Conservation (phyloP, 2,888 invertebrate genomes). For the Caenorhabditis becei region DNA sequence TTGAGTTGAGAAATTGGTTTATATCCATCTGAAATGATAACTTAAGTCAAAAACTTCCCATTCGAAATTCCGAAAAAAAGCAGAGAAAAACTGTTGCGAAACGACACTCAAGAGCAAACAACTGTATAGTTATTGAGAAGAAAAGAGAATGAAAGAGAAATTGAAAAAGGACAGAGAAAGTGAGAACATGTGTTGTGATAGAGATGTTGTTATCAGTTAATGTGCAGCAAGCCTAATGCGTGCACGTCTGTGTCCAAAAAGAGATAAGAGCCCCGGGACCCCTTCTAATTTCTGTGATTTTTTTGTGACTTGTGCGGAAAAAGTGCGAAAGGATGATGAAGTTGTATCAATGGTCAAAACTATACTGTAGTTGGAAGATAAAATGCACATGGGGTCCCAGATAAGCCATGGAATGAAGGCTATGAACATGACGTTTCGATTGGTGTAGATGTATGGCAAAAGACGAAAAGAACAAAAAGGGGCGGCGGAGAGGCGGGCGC, state of each 20-base stretch:
- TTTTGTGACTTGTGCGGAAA: slow-evolving; percentile 34
- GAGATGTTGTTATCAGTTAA: slow-evolving; percentile 31
- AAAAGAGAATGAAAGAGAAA: slow-evolving; percentile 3
- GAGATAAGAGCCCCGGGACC: slow-evolving; percentile 17
- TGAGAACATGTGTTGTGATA: slow-evolving; percentile 41
- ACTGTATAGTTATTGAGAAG: background rate
- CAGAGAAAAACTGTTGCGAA: background rate
- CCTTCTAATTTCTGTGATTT: background rate
- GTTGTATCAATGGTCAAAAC: slow-evolving; percentile 14
- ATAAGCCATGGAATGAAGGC: background rate
- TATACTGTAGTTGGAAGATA: slow-evolving; percentile 18
- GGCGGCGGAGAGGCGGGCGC: background rate
- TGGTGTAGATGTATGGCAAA: slow-evolving; percentile 39
- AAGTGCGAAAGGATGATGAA: background rate
- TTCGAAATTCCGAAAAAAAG: background rate
- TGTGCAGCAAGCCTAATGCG: slow-evolving; percentile 16
- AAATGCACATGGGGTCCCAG: background rate
- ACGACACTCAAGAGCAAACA: background rate
- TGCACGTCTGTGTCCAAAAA: slow-evolving; percentile 28
- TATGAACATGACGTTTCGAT: slow-evolving; percentile 19
- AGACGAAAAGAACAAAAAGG: slow-evolving; percentile 11
- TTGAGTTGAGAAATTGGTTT: slow-evolving; percentile 34
- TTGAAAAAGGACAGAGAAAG: slow-evolving; percentile 23
- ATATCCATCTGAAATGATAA: slow-evolving; percentile 39
- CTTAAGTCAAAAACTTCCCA: background rate